phyloP scores from a whole-genome alignment of 2,113 vertebrate genomes.

The Pygoscelis adeliae region DNA sequence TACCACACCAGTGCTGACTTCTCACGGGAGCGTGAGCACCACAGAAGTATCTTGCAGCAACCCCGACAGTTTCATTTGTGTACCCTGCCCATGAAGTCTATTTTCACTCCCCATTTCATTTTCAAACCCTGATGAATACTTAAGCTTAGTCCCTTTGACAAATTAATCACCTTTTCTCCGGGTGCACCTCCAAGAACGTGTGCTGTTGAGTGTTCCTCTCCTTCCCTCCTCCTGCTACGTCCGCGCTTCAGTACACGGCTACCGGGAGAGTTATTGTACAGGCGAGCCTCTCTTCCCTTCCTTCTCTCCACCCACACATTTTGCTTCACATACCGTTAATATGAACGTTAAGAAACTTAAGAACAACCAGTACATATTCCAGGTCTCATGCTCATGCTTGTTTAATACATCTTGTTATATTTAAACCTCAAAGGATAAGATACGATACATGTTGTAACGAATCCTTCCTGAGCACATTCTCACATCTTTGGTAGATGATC shows the following conservation, averaged over 20 bases:
- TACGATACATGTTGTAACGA: not conserved
- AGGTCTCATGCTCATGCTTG: conserved; percentile 11
- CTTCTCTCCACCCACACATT: not conserved
- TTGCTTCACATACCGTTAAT: not conserved
- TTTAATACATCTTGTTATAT: not conserved
- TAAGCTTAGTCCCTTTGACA: not conserved
- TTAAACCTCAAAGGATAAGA: conserved; percentile 20
- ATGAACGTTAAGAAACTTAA: not conserved
- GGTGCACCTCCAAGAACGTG: not conserved
- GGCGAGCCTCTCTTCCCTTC: not conserved
- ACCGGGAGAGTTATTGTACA: not conserved
- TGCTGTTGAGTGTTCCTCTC: not conserved
- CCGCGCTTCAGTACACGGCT: rapidly evolving
- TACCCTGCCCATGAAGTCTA: not conserved
- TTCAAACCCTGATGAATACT: not conserved
- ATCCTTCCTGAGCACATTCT: conserved; percentile 8
- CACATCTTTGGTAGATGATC: not conserved
- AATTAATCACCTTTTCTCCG: not conserved
- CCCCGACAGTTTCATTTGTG: not conserved
- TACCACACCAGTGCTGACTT: rapidly evolving
- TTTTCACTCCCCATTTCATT: not conserved
- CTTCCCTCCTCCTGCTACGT: not conserved
- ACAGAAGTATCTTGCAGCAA: not conserved
- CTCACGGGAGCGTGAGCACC: not conserved
- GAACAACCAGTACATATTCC: not conserved